Base-by-base conservation (phyloP, 23 tunicate species). In the Oikopleura vanhoeffeni region DNA sequence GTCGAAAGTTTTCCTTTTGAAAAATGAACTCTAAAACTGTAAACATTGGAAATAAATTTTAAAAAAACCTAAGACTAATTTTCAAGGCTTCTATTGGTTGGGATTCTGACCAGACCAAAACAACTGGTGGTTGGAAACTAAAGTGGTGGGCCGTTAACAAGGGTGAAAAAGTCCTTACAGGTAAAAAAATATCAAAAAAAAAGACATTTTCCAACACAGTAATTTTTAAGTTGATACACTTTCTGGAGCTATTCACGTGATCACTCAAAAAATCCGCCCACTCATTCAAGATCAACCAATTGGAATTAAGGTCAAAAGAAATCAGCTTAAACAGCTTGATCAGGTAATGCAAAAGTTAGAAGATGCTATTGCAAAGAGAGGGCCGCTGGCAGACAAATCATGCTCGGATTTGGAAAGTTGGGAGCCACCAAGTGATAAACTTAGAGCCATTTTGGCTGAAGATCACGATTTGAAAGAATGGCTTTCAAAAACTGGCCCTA, bases 41-140 rank as follows among this genome's bases (percentile, higher is more conserved):
- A n/a, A n/a, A n/a, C n/a, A n/a, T n/a, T n/a, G n/a, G n/a, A n/a
- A n/a, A n/a, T n/a, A n/a, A n/a, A n/a, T n/a, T n/a, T n/a, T n/a
- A n/a, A n/a, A n/a, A n/a, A n/a, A n/a, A n/a, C n/a, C n/a, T n/a
- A n/a, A n/a, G n/a, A n/a, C n/a, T n/a, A n/a, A n/a, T n/a, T 49
- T 8, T 8, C 60, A 18, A 71, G 79, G 79, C 79, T 18, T 18
- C 79, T 71, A 38, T 71, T 32, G 79, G 36, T 18, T 71, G 79
- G 79, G 79, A 71, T 38, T 18, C 79, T 71, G 79, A 71, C 32
- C 79, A 71, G 35, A 71, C 79, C 34, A 71, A 71, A 24, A 30
- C 32, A 4, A 3, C 3, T 2, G 35, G 4, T 3, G 79, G 79
- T 2, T 71, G 79, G 79, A 71, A 71, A 32, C 79, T 71, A 2